Evolutionary conservation across 2,797 vertebrate species (phyloP).

Genomic region (Eospalax fontanierii): DNA sequence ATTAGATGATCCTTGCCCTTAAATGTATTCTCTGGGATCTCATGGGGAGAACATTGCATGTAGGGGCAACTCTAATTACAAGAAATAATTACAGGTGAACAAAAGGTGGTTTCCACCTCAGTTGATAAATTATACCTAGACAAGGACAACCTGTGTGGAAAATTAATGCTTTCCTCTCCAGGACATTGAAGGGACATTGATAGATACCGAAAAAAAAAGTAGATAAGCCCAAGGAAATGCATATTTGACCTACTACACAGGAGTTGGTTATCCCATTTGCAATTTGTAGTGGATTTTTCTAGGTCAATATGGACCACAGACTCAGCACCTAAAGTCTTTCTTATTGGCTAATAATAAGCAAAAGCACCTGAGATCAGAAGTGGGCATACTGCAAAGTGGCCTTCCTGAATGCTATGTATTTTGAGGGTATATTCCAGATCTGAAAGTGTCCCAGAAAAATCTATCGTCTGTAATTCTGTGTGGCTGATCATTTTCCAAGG

Average conservation of each 20-base stretch:
- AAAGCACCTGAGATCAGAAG: background rate
- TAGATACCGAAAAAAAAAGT: conserved; percentile 9
- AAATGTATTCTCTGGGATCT: conserved; percentile 81
- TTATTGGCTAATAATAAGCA: background rate
- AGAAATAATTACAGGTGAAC: conserved; percentile 89
- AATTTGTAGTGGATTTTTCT: background rate
- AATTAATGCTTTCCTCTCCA: conserved; percentile 70
- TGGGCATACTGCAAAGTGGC: background rate
- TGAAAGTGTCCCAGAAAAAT: background rate
- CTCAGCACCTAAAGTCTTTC: background rate
- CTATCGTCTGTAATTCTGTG: background rate
- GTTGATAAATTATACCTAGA: conserved; percentile 84
- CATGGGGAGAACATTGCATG: conserved; percentile 81
- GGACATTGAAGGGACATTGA: conserved; percentile 79
- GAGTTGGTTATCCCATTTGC: background rate
- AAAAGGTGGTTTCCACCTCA: conserved; percentile 83
- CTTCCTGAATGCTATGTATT: background rate
- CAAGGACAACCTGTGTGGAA: conserved; percentile 78
- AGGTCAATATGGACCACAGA: background rate
- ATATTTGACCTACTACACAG: background rate
- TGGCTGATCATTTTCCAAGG: background rate
- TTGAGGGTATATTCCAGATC: background rate
- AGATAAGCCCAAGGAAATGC: conserved; percentile 36
- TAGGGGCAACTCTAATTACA: conserved; percentile 87
- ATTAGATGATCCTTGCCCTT: conserved; percentile 75